Base-by-base conservation (phyloP, 2,888 invertebrate genomes). In the Pyrochroa serraticornis region DNA sequence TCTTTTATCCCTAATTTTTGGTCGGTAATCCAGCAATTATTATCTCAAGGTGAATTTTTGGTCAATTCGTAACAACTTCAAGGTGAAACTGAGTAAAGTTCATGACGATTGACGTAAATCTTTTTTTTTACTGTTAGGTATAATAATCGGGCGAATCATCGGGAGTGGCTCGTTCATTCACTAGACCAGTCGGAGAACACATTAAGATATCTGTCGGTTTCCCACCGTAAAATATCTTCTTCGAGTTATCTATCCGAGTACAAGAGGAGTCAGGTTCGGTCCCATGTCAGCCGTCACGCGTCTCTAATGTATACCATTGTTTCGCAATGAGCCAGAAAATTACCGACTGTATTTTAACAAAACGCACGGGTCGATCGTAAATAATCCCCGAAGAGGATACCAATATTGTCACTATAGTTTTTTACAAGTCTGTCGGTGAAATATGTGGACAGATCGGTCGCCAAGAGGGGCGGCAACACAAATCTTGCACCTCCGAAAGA, bases 291-390 rank as follows among this genome's bases (percentile, higher is more conserved):
- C 65, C 67, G 70, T 70, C 70, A 66, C 70, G 62, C 63, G 61
- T 49, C 57, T 65, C 57, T 69, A 65, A 69, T 63, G 62, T 69
- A 67, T 67, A 66, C 66, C 67, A 69, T 69, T 67, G 69, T 67
- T 66, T 69, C 57, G 70, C 70, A 67, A 67, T 70, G 67, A 68
- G 64, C 64, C 62, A 65, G 67, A 70, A 70, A 68, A 70, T 70
- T 68, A 68, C 68, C 51, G 48, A 32, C 51, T 63, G 66, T 68
- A 65, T 64, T 69, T 69, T 64, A 68, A 68, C 68, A 67, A 70
- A 70, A 68, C 60, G 65, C 61, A 61, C 58, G 55, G 57, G 60
- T 50, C 58, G 47, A 31, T 58, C 60, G 64, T 69, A 69, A 69
- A 69, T 69, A 47, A 58, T 46, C 57, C 41, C 22, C 9, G 39